Conservation (phyloP, 1,140 invertebrate genomes). For the Hylyphantes graminicola region DNA sequence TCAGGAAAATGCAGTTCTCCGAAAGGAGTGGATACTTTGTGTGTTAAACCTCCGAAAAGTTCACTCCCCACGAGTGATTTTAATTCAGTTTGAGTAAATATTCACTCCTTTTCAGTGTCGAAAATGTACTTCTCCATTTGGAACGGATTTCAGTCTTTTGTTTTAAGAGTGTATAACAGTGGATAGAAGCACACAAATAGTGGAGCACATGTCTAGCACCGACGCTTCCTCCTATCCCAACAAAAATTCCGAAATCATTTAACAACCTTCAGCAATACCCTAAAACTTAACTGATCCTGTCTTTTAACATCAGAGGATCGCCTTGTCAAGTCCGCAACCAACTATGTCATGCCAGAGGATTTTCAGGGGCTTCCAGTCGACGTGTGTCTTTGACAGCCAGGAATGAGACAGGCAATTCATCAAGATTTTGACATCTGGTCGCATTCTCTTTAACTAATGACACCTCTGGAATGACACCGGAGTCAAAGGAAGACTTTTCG, state of each 20-base stretch:
- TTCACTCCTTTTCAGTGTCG: no score
- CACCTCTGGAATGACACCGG: background rate
- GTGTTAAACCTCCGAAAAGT: no score
- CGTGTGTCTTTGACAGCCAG: conserved; percentile 29
- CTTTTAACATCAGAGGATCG: background rate
- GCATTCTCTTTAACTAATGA: conserved; percentile 30
- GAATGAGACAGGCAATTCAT: conserved; percentile 22
- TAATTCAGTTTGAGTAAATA: no score
- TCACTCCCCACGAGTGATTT: no score
- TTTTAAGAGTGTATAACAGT: no score
- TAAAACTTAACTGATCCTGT: background rate
- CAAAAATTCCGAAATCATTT: conserved; percentile 16
- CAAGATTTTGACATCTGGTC: conserved; percentile 26
- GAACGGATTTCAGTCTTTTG: no score
- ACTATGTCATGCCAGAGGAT: conserved; percentile 11
- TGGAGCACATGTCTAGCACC: background rate
- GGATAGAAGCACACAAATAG: no score
- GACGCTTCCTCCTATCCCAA: background rate
- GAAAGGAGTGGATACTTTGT: no score
- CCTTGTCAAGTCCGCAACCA: conserved; percentile 3
- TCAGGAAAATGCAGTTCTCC: no score
- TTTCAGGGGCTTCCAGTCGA: background rate
- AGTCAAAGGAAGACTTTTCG: background rate
- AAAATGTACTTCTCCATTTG: no score
- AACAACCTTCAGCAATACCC: background rate